Evolutionary conservation across 2,113 vertebrate genomes (phyloP), one percentile per base, ranked within the genome.

Genomic region (Coryphaenoides rupestris): DNA sequence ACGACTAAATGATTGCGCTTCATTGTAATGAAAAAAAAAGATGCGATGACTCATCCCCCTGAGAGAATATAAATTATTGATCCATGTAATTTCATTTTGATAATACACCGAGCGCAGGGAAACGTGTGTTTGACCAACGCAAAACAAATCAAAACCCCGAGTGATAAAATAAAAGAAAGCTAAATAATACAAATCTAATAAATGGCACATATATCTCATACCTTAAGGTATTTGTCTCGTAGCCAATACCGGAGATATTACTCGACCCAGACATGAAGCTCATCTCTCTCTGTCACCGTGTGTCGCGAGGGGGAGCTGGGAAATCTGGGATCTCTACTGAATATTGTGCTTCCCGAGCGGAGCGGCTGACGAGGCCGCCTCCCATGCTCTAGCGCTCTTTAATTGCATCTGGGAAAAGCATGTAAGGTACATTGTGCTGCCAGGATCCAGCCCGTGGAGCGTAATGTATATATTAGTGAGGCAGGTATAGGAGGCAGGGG

Each of bases 281-380:
- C 33, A 40, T 40, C 33, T 13, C 10, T 40, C 33, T 40, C 33
- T 40, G 33, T 40, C 33, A 40, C 33, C 9, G 33, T 12, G 52
- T 60, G 56, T 59, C 79, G 72, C 69, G 65, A 72, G 62, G 40
- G 59, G 74, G 21, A 62, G 40, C 68, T 67, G 57, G 60, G 66
- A 79, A 84, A 84, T 84, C 60, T 75, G n/a, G n/a, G 13, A 22
- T 22, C 13, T n/a, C n/a, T n/a, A n/a, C 19, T 21, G 21, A 86
- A 85, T 84, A 84, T 85, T 81, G 68, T 50, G 77, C 80, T 86
- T 81, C 80, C 81, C 79, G 82, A 78, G 79, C 75, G 78, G 74
- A 68, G 73, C 74, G n/a, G 61, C 76, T 77, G 68, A 74, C 69
- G 40, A 68, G 68, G 81, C 66, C 55, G 69, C 74, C 63, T 75